These are phyloP conservation scores for Dendrophyllia cribrosa DNA, from an alignment of 64 coral and sea anemone species.

Conservation along the genomic window DNA sequence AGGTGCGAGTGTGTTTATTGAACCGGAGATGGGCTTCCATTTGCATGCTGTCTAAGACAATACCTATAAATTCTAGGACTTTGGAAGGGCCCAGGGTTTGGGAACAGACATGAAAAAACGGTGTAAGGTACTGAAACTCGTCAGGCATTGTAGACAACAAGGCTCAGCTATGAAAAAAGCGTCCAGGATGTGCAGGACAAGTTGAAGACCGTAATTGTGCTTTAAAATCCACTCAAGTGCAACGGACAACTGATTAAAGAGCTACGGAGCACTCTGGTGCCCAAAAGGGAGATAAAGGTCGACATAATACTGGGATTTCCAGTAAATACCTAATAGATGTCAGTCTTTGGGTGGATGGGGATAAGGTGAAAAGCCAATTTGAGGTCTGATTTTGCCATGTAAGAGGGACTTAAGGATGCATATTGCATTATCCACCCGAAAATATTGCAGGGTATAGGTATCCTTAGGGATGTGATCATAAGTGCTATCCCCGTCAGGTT, in stretches of 20 bases:
- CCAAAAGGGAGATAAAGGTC: slow-evolving; percentile 4
- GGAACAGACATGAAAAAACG: neutral
- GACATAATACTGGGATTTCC: neutral
- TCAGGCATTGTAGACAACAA: neutral
- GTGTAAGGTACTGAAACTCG: neutral
- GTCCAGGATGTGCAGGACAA: neutral
- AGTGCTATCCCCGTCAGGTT: neutral
- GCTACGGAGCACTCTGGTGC: neutral
- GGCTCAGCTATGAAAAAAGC: neutral
- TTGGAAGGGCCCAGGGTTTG: slow-evolving; percentile 7
- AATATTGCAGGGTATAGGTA: neutral
- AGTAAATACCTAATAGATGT: neutral
- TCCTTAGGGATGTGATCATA: neutral
- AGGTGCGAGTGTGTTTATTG: neutral
- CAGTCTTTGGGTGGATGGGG: neutral
- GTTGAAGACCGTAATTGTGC: neutral
- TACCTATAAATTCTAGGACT: slow-evolving; percentile 36
- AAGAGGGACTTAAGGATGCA: neutral
- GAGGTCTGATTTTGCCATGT: slow-evolving; percentile 39
- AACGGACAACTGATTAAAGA: neutral
- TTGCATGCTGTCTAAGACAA: neutral
- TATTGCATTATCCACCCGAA: slow-evolving; percentile 32
- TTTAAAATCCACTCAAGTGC: neutral
- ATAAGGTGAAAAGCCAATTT: neutral
- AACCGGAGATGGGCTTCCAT: slow-evolving; percentile 3